Conservation (phyloP, 2,797 vertebrate species). For the Rhabdomys pumilio region DNA sequence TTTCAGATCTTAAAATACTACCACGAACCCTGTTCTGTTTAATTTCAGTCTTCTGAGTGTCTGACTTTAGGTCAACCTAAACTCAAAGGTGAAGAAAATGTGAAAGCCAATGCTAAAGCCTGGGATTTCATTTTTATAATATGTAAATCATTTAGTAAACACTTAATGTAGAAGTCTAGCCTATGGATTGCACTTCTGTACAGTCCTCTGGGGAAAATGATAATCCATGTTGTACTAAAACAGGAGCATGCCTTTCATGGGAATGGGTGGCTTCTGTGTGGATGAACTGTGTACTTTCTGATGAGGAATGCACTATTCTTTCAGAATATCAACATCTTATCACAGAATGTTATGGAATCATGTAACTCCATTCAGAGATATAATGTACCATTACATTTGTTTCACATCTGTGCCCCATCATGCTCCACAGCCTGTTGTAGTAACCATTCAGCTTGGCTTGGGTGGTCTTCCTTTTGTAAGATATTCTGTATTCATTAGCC, state of each 20-base stretch:
- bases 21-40: conserved; percentile 73
- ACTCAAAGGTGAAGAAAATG: conserved; percentile 64
- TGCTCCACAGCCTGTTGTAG: neutral
- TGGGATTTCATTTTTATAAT: conserved; percentile 22
- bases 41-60: conserved; percentile 72
- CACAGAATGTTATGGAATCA: neutral
- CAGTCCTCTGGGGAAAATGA: neutral
- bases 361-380: neutral
- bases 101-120: neutral
- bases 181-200: neutral
- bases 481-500: neutral
- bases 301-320: neutral
- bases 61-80: conserved; percentile 71
- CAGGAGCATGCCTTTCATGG: neutral
- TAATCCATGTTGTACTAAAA: neutral
- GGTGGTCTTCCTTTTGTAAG: neutral
- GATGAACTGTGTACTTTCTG: neutral
- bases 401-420: neutral
- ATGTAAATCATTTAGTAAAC: neutral
- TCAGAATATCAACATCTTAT: neutral
- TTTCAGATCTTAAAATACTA: conserved; percentile 74
- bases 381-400: neutral
- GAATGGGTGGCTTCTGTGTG: neutral
- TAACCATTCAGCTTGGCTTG: neutral
- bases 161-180: neutral